Base-by-base conservation (phyloP, 2,888 invertebrate species). In the Lepidonotus clava region DNA sequence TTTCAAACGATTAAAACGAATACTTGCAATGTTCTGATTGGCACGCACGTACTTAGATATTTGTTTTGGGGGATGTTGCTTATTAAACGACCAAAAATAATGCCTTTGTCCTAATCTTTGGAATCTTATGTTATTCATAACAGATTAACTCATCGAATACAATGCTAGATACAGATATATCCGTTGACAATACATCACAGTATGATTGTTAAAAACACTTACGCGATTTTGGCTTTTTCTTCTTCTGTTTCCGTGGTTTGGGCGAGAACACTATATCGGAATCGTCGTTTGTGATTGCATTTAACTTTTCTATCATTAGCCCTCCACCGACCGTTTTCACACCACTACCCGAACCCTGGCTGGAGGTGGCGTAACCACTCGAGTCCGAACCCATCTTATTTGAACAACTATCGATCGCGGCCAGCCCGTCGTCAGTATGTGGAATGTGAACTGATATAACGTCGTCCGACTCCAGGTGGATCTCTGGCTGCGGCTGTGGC, bases 241-340 rank as follows among this genome's bases (percentile, higher is more conserved):
- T 92, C 80, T 91, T 92, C 28, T 88, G 86, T 86, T 91, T 92
- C 77, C 89, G 88, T 83, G 89, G 89, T 34, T 89, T 89, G 71
- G 89, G 89, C 84, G 88, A 90, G 86, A 91, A 91, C 6, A 92
- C 91, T 86, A 92, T 92, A 67, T 90, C 91, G 56, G 89, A 89
- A 83, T 67, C 76, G 18, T 71, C 71, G 46, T 8, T 8, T 46
- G 46, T 46, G 24, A 61, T 11, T 14, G 11, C 11, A 11, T 4
- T 61, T 11, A 61, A 28, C 61, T 61, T 61, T 11, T 61, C 61
- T 24, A 61, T 61, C 28, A 61, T 24, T 24, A 28, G n/a, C n/a
- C n/a, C n/a, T n/a, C n/a, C n/a, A n/a, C n/a, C 61, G 28, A 24
- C 4, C 2, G 28, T n/a, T 61, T 24, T 28, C 5, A 32, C 28